Conservation (phyloP, 2,888 invertebrate genomes). For the Hyposoter dolosus region DNA sequence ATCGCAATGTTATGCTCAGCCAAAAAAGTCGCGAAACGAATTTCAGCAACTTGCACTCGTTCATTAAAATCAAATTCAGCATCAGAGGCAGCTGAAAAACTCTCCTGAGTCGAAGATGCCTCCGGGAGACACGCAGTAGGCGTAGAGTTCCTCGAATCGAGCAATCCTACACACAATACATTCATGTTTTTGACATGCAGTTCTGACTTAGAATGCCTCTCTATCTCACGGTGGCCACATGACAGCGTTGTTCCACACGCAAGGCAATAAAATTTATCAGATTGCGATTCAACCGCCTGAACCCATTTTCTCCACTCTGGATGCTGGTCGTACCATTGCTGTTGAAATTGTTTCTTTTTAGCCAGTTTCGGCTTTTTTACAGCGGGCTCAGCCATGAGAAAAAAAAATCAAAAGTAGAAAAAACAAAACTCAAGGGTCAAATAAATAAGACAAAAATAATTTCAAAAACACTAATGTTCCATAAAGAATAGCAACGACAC, state of each 20-base stretch:
- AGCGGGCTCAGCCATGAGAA: not conserved
- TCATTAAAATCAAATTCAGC: conserved; percentile 38
- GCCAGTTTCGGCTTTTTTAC: conserved; percentile 20
- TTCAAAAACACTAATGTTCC: not conserved
- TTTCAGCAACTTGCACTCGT: conserved; percentile 38
- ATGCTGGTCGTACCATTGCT: conserved; percentile 28
- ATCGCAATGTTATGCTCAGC: conserved; percentile 26
- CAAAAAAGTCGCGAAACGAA: conserved; percentile 36
- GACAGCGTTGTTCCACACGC: conserved; percentile 5
- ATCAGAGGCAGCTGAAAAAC: conserved; percentile 30
- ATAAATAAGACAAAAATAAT: not conserved
- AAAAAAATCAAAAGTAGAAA: not conserved
- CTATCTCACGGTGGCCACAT: conserved; percentile 31
- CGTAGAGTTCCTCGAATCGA: conserved; percentile 3
- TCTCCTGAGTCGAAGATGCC: conserved; percentile 12
- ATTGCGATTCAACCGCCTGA: not conserved
- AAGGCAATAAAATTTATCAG: conserved; percentile 31
- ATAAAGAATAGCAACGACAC: no score
- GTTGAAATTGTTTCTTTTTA: conserved; percentile 34
- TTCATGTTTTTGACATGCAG: no score
- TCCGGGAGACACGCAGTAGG: conserved; percentile 20
- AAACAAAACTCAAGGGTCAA: not conserved
- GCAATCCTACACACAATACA: not conserved
- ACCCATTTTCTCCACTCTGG: conserved; percentile 33
- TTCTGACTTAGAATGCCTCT: not conserved